phyloP scores from a whole-genome alignment of 2,888 invertebrate genomes.

The Synergus itoensis region DNA sequence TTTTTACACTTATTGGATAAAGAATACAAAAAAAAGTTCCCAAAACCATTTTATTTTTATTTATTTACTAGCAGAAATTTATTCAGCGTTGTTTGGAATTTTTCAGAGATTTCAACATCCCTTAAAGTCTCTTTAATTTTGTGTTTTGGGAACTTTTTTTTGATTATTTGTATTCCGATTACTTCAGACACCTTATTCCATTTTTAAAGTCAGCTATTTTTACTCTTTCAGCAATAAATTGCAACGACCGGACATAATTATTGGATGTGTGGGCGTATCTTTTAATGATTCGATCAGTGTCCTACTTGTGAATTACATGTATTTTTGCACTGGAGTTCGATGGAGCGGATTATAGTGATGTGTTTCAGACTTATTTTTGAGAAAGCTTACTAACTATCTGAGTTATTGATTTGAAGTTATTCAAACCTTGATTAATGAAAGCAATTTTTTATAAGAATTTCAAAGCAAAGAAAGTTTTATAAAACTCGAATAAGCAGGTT shows the following conservation, averaged over 20 bases:
- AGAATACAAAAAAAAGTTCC: no score
- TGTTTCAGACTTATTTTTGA: conserved; percentile 45
- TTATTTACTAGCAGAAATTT: no score
- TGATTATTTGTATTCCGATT: not conserved
- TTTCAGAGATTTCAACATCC: no score
- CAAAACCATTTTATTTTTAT: no score
- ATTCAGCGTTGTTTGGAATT: no score
- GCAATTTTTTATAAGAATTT: not conserved
- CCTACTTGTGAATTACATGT: conserved; percentile 54
- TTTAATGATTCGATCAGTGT: conserved; percentile 39
- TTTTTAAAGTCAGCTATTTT: not conserved
- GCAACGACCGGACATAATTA: conserved; percentile 22
- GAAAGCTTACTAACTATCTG: conserved; percentile 25
- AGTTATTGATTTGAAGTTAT: not conserved
- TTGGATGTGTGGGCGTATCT: conserved; percentile 26
- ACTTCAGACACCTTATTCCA: not conserved
- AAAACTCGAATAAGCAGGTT: not conserved
- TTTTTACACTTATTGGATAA: no score
- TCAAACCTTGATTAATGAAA: not conserved
- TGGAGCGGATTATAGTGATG: conserved; percentile 62
- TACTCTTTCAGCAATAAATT: conserved; percentile 14
- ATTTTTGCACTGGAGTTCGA: conserved; percentile 61
- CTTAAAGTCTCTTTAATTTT: no score
- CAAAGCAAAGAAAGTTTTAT: not conserved
- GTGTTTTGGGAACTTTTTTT: no score